Evolutionary conservation across 1,140 invertebrate genomes (phyloP).

Genomic region (Ips nitidus): DNA sequence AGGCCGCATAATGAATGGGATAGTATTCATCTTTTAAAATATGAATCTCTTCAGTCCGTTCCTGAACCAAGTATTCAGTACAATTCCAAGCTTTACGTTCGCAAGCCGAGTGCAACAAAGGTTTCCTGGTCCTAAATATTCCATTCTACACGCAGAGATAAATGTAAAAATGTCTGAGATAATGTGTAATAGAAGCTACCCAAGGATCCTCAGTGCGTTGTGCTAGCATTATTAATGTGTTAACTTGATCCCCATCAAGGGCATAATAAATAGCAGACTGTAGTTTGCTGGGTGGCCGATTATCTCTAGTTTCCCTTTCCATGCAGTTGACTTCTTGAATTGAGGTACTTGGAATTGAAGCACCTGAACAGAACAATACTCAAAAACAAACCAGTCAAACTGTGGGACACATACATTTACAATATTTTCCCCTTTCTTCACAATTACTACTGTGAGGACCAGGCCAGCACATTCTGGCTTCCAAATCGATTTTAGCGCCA

Average conservation of each 20-base stretch:
- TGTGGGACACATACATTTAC: constrained; percentile 41
- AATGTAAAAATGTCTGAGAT: not conserved
- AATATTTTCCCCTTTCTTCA: constrained; percentile 64
- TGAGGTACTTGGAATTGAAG: constrained; percentile 38
- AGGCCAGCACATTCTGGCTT: constrained; percentile 66
- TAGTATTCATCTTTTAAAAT: constrained; percentile 75
- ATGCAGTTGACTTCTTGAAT: constrained; percentile 49
- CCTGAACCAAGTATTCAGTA: constrained; percentile 64
- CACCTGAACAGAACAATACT: constrained; percentile 22
- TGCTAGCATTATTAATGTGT: constrained; percentile 63
- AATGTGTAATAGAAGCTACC: constrained; percentile 48
- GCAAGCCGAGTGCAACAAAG: constrained; percentile 65
- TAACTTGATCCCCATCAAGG: constrained; percentile 71
- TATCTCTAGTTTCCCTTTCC: constrained; percentile 47
- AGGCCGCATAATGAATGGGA: constrained; percentile 71
- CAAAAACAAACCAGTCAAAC: not conserved
- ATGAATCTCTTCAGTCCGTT: constrained; percentile 71
- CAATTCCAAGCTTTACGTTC: constrained; percentile 72
- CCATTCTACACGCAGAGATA: constrained; percentile 44
- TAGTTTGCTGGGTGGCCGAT: constrained; percentile 59
- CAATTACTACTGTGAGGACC: constrained; percentile 70
- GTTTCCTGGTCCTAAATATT: constrained; percentile 59
- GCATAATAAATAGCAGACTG: constrained; percentile 74
- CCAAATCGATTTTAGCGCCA: constrained; percentile 59
- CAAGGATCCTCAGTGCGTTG: constrained; percentile 71